phyloP scores from a whole-genome alignment of 2,797 vertebrate genomes.

The Rhabdomys pumilio region DNA sequence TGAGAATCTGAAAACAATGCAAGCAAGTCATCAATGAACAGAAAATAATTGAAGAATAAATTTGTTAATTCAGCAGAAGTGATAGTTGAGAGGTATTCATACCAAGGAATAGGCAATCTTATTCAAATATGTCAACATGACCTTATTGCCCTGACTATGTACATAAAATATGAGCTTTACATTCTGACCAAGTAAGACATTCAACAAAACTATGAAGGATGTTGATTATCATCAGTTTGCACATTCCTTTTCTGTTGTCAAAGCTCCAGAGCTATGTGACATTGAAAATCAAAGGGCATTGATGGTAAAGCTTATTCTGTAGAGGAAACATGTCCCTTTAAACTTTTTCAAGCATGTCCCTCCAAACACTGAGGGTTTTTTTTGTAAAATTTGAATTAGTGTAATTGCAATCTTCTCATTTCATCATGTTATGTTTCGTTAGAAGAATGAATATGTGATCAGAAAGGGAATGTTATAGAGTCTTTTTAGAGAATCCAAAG shows the following conservation, averaged over 20 bases:
- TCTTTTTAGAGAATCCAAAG: neutral
- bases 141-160: neutral
- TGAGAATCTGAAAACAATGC: neutral
- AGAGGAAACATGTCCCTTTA: neutral
- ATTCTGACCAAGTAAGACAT: neutral
- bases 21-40: neutral
- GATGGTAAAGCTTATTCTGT: neutral
- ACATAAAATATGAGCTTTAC: neutral
- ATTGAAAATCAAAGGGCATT: neutral
- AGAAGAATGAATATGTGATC: neutral
- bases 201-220: neutral
- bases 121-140: neutral
- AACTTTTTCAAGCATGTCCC: neutral
- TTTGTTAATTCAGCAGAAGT: neutral
- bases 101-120: neutral
- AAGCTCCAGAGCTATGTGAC: neutral
- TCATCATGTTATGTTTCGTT: neutral
- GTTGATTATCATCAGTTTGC: neutral
- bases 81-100: neutral
- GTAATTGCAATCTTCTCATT: neutral
- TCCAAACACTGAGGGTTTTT: neutral
- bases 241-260: neutral
- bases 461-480: neutral
- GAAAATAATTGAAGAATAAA: neutral
- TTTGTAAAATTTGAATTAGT: neutral